Evolutionary conservation across 2,113 vertebrate species (phyloP), one percentile per base, ranked within the genome.

Genomic region (Hirundichthys speculiger): DNA sequence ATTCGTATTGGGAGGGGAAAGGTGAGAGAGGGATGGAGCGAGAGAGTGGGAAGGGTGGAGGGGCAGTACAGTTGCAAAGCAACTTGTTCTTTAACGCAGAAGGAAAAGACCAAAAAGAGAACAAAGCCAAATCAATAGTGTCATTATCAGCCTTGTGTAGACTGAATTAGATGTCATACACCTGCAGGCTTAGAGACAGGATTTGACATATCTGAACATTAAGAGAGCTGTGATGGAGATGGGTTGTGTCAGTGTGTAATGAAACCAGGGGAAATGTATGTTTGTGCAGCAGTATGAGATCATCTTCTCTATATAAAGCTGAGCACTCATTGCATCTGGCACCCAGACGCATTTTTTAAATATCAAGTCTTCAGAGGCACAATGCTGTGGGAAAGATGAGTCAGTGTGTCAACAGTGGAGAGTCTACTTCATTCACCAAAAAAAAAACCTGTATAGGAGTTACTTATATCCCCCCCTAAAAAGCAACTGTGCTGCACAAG

Each of bases 151-250:
- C 52, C 19, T 15, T 13, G 69, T 78, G 60, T 75, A 63, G 62
- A 77, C 80, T 87, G 85, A 90, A 92, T 90, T 84, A 85, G 83
- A 87, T 89, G 88, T 90, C 86, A 86, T 56, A 48, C 72, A 62
- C 67, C 82, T 58, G 73, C 51, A 8, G 70, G 80, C 79, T 77
- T 82, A 84, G 73, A 76, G 70, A 71, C 46, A 59, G 56, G 58
- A 55, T 47, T 38, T 83, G 85, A 86, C 79, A 64, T 66, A 67
- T 77, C 53, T 78, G 79, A 74, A 67, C 75, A 92, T 89, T 89
- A 86, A 59, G 49, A 85, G 67, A 19, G 41, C 57, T 59, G 50
- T 77, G 72, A 80, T 86, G 75, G 68, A 86, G 75, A 49, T 38
- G 30, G 58, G 41, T 55, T 51, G 43, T 69, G 54, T 64, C 18